Evolutionary conservation across 30 jellyfish, hydroid and myxozoan species (phyloP), one percentile per base, ranked within the genome.

Genomic region (Hydra vulgaris): DNA sequence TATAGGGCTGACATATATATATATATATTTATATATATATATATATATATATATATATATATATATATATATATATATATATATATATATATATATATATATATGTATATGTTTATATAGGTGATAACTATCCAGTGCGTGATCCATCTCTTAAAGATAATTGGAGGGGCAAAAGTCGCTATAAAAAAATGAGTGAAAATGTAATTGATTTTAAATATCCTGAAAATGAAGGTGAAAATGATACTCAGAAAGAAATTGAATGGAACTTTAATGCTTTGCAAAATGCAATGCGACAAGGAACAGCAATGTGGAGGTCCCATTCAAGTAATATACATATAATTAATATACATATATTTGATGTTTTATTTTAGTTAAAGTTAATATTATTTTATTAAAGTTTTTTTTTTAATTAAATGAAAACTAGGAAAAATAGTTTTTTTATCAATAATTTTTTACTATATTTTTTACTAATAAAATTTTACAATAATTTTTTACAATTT

Each of bases 101-200:
- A n/a, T n/a, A n/a, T 40, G 61, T 40, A 3, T 40, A 40, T 3
- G 8, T 19, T 7, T 24, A 7, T 54, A 16, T 66, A 80, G 87
- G 76, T 8, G 86, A 83, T 81, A 77, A 23, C 16, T 91, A 91
- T 74, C 96, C 98, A 27, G 92, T 86, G 52, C 74, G 98, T 75
- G 95, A 91, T 73, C 82, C 85, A 52, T 73, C 87, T 0, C 66
- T 86, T 26, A 70, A 74, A 53, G 88, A 86, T 75, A 86, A 91
- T 53, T 91, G 98, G 98, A 78, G 98, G 18, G 96, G 96, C 8
- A 86, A 86, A 55, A 82, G 95, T 0, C 81, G 98, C 26, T 73
- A 25, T 18, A 96, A 82, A 27, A 86, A 91, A 69, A 19, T 72
- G 24, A 78, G 21, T 54, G 81, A 68, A 52, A 82, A 8, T 25